These are phyloP conservation scores for Coracopsis vasa DNA, from an alignment of 2,113 vertebrate species.

Conservation along the genomic window DNA sequence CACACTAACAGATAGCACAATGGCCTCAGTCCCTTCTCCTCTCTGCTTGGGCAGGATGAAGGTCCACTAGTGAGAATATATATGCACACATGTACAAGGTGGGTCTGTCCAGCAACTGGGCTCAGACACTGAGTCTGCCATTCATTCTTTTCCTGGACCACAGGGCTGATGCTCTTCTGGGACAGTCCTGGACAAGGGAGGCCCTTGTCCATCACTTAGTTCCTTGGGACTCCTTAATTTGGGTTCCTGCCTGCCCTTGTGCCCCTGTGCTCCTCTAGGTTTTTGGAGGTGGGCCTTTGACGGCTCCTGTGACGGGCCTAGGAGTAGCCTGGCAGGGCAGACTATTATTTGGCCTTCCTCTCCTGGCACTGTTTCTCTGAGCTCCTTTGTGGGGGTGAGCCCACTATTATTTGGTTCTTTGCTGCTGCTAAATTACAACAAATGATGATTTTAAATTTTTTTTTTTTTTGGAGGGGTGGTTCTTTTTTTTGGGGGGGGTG, in stretches of 20 bases:
- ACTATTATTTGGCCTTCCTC: neutral
- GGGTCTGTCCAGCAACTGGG: neutral
- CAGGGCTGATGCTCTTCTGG: neutral
- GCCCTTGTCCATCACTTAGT: neutral
- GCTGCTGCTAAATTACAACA: neutral
- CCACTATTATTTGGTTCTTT: neutral
- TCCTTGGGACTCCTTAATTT: neutral
- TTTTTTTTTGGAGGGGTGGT: neutral
- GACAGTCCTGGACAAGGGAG: neutral
- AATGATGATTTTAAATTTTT: neutral
- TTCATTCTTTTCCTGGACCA: neutral
- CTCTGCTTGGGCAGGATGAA: neutral
- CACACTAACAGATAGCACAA: neutral
- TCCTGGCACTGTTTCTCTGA: neutral
- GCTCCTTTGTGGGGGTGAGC: neutral
- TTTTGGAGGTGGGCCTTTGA: neutral
- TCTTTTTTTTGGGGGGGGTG: neutral
- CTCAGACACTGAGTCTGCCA: neutral
- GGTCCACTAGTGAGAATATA: neutral
- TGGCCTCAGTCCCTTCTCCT: neutral
- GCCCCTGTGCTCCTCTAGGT: neutral
- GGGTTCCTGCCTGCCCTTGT: neutral
- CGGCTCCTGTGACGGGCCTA: neutral
- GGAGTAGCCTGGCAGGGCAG: neutral
- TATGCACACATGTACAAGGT: fast-evolving